Percentiles rank a stretch among this genome's conserved stretches.
phyloP scores from a whole-genome alignment of 35 echinoderm and acorn worm genomes.

The Nesometra sesokonis region DNA sequence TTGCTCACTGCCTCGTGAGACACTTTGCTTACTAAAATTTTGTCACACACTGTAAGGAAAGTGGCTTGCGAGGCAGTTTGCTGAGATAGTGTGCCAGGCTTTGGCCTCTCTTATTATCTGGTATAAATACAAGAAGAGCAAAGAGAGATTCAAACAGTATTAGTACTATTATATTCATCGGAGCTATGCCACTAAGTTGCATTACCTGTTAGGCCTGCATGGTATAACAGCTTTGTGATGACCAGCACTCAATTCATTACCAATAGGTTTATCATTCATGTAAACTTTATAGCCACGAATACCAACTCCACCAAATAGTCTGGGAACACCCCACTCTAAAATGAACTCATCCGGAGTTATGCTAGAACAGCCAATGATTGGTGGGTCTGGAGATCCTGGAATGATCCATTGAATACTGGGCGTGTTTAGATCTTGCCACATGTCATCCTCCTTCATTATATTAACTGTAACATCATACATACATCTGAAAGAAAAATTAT shows the following conservation, averaged over 20 bases:
- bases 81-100: too few species aligned
- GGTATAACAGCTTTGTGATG: constrained; percentile 73
- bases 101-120: too few species aligned
- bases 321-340: constrained; percentile 76
- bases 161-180: too few species aligned
- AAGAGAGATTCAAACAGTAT: too few species aligned
- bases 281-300: constrained; percentile 59
- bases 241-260: constrained; percentile 46
- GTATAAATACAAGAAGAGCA: too few species aligned
- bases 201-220: constrained; percentile 51
- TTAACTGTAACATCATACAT: constrained; percentile 65
- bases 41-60: too few species aligned
- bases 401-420: constrained; percentile 55
- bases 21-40: too few species aligned
- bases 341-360: constrained; percentile 43
- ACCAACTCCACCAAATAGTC: constrained; percentile 56
- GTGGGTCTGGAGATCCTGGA: constrained; percentile 74
- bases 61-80: too few species aligned
- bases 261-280: constrained; percentile 71
- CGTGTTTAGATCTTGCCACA: constrained; percentile 60
- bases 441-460: constrained; percentile 51
- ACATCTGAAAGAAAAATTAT: constrained; percentile 33
- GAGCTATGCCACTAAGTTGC: too few species aligned
- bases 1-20: too few species aligned
- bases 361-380: constrained; percentile 44